phyloP scores from a whole-genome alignment of 2,113 vertebrate species.

The Nycticorax nycticorax region DNA sequence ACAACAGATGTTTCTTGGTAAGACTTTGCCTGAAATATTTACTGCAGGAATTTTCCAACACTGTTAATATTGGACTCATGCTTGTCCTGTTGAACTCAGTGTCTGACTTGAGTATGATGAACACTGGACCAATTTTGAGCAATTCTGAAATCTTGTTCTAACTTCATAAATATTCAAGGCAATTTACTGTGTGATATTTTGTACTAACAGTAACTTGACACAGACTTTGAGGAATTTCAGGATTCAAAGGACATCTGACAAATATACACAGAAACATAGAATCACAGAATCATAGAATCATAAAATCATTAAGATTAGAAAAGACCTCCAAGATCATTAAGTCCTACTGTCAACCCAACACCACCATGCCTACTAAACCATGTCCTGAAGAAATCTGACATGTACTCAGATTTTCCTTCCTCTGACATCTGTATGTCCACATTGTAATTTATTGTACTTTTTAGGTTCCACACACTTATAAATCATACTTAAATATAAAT shows the following conservation, averaged over 20 bases:
- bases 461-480: background rate
- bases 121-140: background rate
- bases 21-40: background rate
- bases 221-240: background rate
- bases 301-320: no score
- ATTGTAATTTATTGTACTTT: background rate
- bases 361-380: no score
- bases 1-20: background rate
- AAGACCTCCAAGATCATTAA: no score
- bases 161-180: background rate
- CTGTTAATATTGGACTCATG: background rate
- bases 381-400: no score
- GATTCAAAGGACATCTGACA: background rate
- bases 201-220: background rate
- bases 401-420: background rate
- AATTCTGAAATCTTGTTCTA: background rate
- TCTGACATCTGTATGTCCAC: background rate
- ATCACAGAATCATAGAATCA: no score
- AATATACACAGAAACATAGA: background rate
- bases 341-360: no score
- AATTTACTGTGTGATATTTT: background rate
- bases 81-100: background rate
- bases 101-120: background rate
- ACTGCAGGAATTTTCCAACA: background rate
- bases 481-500: background rate